A percentile compares a stretch with the other conserved stretches of the same genome.
phyloP scores from a whole-genome alignment of 2,888 invertebrate genomes.

The Diarsia dahlii region DNA sequence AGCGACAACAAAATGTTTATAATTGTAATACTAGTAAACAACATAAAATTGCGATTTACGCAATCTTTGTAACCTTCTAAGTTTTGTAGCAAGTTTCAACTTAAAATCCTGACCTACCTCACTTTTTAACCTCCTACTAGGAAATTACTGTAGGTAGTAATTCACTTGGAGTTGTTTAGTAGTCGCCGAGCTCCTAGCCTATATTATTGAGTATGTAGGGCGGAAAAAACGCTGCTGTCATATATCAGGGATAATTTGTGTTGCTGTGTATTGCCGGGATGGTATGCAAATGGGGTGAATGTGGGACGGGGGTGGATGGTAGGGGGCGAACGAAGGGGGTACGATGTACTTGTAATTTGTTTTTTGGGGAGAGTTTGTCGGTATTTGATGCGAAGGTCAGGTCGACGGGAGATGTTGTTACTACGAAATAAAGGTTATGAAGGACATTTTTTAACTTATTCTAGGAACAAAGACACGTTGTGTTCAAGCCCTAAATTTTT shows the following conservation, averaged over 20 bases:
- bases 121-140: slow-evolving; percentile 25
- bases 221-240: slow-evolving; percentile 47
- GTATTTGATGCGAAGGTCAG: slow-evolving; percentile 53
- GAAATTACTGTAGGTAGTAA: background rate
- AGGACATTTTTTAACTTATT: background rate
- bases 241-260: slow-evolving; percentile 64
- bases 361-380: slow-evolving; percentile 39
- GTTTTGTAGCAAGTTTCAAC: slow-evolving; percentile 25
- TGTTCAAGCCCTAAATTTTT: too few species aligned
- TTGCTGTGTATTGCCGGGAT: slow-evolving; percentile 49
- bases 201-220: slow-evolving; percentile 43
- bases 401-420: slow-evolving; percentile 13
- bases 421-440: slow-evolving; percentile 18
- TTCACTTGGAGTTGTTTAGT: slow-evolving; percentile 35
- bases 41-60: slow-evolving; percentile 12
- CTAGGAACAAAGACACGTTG: background rate
- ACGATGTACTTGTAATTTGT: slow-evolving; percentile 48
- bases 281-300: slow-evolving; percentile 62
- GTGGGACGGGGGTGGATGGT: slow-evolving; percentile 26
- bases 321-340: slow-evolving; percentile 2
- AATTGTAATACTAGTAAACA: slow-evolving; percentile 23
- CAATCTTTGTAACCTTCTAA: slow-evolving; percentile 27
- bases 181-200: slow-evolving; percentile 37
- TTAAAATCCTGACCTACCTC: slow-evolving; percentile 49
- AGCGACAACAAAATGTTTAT: slow-evolving; percentile 1